A percentile compares a stretch with the other conserved stretches of the same genome.
Evolutionary conservation across 2,797 vertebrate species (phyloP).

Genomic region (Gambusia yucatana): DNA sequence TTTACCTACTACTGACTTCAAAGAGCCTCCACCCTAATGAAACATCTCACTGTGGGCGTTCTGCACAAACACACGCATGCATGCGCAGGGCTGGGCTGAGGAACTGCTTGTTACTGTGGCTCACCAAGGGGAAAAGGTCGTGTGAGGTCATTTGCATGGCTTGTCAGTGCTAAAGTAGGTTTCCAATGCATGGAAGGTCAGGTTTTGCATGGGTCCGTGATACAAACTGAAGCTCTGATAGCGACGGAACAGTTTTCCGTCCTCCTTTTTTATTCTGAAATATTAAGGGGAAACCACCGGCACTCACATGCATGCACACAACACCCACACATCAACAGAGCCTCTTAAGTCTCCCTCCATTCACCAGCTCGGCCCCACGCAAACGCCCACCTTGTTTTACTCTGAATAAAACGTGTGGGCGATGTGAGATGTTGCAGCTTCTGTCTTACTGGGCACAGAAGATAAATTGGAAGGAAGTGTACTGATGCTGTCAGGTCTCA

Average conservation of each 20-base stretch:
- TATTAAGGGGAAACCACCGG: constrained; percentile 66
- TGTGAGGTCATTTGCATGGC: constrained; percentile 67
- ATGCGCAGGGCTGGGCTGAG: constrained; percentile 34
- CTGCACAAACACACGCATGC: constrained; percentile 8
- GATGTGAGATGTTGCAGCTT: constrained; percentile 32
- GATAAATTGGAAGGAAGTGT: constrained; percentile 32
- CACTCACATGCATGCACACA: constrained; percentile 10
- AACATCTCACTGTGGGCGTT: constrained; percentile 50
- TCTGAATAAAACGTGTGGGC: constrained; percentile 33
- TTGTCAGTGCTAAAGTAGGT: constrained; percentile 61
- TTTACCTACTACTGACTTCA: constrained; percentile 42
- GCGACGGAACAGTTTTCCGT: constrained; percentile 67
- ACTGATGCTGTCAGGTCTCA: constrained; percentile 27
- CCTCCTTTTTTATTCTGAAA: constrained; percentile 44
- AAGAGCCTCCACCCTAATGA: constrained; percentile 50
- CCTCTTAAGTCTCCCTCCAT: constrained; percentile 29
- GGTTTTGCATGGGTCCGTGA: constrained; percentile 56
- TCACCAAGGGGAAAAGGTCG: constrained; percentile 59
- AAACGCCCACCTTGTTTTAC: constrained; percentile 30
- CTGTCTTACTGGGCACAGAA: constrained; percentile 26
- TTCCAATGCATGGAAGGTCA: constrained; percentile 68
- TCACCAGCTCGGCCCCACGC: constrained; percentile 23
- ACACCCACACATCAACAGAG: constrained; percentile 1
- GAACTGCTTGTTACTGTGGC: constrained; percentile 56
- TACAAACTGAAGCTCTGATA: constrained; percentile 46